Base-by-base conservation (phyloP, 2,888 invertebrate species). In the Pomacea canaliculata region DNA sequence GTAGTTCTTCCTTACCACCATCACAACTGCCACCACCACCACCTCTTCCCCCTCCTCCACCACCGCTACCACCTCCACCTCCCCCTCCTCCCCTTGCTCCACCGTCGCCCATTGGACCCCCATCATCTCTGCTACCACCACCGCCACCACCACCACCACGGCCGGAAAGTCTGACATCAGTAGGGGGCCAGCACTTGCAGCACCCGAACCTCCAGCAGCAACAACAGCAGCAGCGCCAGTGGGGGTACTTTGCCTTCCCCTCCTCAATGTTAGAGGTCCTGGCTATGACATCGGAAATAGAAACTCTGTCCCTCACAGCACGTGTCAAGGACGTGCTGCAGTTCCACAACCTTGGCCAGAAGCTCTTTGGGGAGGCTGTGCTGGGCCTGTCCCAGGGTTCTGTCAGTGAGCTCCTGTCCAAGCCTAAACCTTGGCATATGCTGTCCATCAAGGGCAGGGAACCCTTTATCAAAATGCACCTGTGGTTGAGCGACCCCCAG, bases 371-470 rank as follows among this genome's bases (percentile, higher is more conserved):
- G 16, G 99, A 99, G 92, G 97, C 97, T 0, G 98, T 99, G 7
- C 93, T 99, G 19, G 98, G 98, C 0, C 92, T 99, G 51, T 97
- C 97, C 0, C 98, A 99, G 91, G 98, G 91, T 60, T 90, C 98
- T 4, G 98, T 98, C 18, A 98, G 97, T 87, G 99, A 99, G 91
- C 92, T 99, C 80, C 93, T 99, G 12, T 97, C 98, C 79, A 98
- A 98, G 91, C 99, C 99, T 8, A 99, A 99, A 89, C 98, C 98
- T 0, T 99, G 99, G 98, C 97, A 97, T 90, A 97, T 98, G 97
- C 93, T 99, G 75, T 98, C 97, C 89, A 97, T 98, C 90, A 98
- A 98, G 91, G 99, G 99, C 0, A 93, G 98, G 56, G 99, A 99
- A 84, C 91, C 91, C 51, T 91, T 91, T 86, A 89, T 91, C 82